Base-by-base conservation (phyloP, 2,888 invertebrate genomes). In the Gonocerus acuteangulatus region DNA sequence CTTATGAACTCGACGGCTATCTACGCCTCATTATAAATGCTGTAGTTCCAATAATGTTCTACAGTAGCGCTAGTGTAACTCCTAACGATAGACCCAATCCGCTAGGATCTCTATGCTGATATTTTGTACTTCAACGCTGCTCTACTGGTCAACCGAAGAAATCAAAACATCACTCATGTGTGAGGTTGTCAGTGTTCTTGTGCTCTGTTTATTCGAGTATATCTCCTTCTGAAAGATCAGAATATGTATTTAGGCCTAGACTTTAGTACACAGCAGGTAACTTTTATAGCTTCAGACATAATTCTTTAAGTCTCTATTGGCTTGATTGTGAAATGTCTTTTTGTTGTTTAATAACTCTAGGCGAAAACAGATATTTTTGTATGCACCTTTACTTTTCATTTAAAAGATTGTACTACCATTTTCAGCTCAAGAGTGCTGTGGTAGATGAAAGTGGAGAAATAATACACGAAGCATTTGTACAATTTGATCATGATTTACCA, bases 401-500 rank as follows among this genome's bases (percentile, higher is more conserved):
- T 21, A 3, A 16, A 15, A 18, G 18, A 18, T 13, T 48, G 23
- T 23, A 34, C 42, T 61, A 65, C 64, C 67, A 68, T 57, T 80
- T 83, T 65, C 74, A 96, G 95, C 78, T 95, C 60, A 96, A 96
- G 81, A 92, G 91, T 13, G 80, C 91, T 21, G 86, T 92, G 7
- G 80, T 95, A 9, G 82, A 86, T 72, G 83, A 87, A 65, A 77
- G 83, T 47, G 80, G 91, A 70, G 76, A 82, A 69, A 80, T 90
- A 15, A 75, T 89, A 9, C 83, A 88, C 70, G 86, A 91, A 71
- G 87, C 86, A 13, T 82, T 83, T 65, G 92, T 96, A 0, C 87
- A 89, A 68, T 96, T 94, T 77, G 95, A 95, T 75, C 82, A 82
- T 66, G 94, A 95, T 72, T 77, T 96, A 19, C 93, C 95, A n/a